Evolutionary conservation across 1,140 invertebrate genomes (phyloP).

Genomic region (Drosophila mayri): DNA sequence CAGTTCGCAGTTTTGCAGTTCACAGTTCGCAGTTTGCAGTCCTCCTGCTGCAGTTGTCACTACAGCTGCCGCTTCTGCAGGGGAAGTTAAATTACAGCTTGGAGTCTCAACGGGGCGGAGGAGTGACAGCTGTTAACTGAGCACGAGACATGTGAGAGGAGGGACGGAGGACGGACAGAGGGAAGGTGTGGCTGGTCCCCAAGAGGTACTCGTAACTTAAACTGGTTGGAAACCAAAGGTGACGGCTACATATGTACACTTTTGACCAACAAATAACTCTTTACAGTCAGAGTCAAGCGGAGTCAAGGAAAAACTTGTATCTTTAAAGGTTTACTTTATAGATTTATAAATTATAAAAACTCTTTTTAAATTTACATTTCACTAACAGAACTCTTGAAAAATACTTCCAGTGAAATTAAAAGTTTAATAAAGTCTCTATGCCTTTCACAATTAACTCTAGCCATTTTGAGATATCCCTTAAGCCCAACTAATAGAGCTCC

Average conservation of each 20-base stretch:
- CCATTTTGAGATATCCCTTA: constrained; percentile 1
- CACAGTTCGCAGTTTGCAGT: constrained; percentile 12
- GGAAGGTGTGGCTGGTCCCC: background rate
- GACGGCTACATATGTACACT: constrained; percentile 5
- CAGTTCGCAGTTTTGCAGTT: constrained; percentile 43
- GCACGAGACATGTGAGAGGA: constrained; percentile 22
- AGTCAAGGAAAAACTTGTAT: background rate
- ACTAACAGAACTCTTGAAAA: background rate
- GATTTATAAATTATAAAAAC: background rate
- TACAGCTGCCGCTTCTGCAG: constrained; percentile 34
- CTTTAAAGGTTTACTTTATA: background rate
- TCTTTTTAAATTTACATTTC: background rate
- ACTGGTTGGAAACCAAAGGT: constrained; percentile 34
- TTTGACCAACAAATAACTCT: constrained; percentile 30
- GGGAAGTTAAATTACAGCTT: constrained; percentile 39
- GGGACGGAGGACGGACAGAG: background rate
- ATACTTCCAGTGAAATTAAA: background rate
- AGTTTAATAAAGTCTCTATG: background rate
- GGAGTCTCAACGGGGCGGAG: constrained; percentile 28
- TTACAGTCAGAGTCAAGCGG: constrained; percentile 4
- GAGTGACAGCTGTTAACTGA: constrained; percentile 51
- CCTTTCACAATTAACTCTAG: background rate
- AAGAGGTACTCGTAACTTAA: constrained; percentile 22
- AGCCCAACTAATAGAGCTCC: constrained; percentile 11
- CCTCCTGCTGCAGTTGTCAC: constrained; percentile 42